These are phyloP conservation scores for Myotis findleyi DNA, from an alignment of 2,797 vertebrate species.

Conservation along the genomic window DNA sequence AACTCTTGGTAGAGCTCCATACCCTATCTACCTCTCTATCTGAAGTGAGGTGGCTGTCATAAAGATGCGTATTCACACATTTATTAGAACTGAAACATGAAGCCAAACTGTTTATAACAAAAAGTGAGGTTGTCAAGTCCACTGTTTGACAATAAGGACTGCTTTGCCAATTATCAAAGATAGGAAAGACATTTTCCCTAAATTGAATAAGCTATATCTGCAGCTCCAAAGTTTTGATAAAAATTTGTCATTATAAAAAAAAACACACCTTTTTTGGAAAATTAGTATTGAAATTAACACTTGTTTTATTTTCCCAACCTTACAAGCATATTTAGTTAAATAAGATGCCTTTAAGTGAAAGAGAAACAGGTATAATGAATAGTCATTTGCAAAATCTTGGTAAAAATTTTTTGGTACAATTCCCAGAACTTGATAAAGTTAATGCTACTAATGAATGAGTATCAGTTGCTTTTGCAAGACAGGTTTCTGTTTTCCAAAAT, in stretches of 20 bases:
- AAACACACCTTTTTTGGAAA: not conserved
- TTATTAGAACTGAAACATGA: constrained; percentile 17
- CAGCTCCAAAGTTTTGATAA: not conserved
- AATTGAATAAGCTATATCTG: not conserved
- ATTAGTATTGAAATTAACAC: constrained; percentile 13
- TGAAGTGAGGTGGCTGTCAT: not conserved
- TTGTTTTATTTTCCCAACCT: constrained; percentile 23
- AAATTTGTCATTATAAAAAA: constrained; percentile 19
- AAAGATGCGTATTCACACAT: not conserved
- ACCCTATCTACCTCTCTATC: not conserved
- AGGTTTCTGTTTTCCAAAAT: constrained; percentile 50
- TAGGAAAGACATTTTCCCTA: not conserved
- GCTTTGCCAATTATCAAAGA: not conserved
- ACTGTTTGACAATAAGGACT: not conserved
- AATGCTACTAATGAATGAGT: not conserved
- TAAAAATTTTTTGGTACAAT: constrained; percentile 10
- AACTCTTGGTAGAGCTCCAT: not conserved
- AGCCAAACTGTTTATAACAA: constrained; percentile 4
- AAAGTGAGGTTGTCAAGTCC: not conserved
- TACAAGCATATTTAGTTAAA: not conserved
- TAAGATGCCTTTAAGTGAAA: constrained; percentile 42
- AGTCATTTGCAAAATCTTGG: constrained; percentile 31
- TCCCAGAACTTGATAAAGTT: constrained; percentile 13
- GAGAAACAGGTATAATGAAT: not conserved
- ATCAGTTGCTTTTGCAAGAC: not conserved